Base-by-base conservation (phyloP, 1,140 invertebrate species). In the Musca vetustissima region DNA sequence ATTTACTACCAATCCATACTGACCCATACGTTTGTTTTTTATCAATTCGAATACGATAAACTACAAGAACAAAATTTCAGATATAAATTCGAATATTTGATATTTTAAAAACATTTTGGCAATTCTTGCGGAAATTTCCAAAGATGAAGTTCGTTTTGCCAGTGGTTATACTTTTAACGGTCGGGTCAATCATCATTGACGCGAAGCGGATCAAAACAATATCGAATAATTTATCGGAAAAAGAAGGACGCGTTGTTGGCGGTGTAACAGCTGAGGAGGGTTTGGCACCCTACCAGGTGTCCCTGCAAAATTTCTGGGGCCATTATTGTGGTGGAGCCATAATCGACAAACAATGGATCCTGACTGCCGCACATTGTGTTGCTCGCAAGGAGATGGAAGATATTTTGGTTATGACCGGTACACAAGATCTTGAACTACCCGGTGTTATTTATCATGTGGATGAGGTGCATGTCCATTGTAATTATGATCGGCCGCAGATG, bases 241-340 rank as follows among this genome's bases (percentile, higher is more conserved):
- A 28, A 13, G 36, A 15, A 6, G 48, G 25, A 19, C 71, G 81
- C 1, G 70, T 85, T 14, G 70, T 85, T 28, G 84, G 84, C 2
- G 84, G 84, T n/a, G 21, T 66, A 2, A 75, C 73, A 17, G 84
- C 83, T 1, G 64, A 74, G 2, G 75, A 78, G 6, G 82, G 83
- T 7, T 73, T 73, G 4, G 82, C 76, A 25, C 81, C 83, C 1
- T 84, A 82, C 71, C 81, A 83, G 50, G 72, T 83, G 2, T 84
- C 83, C 2, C 48, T 83, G 17, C 76, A 80, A 65, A 55, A 24
- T 9, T 53, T 53, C 24, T n/a, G 66, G 6, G 47, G 68, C 48
- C 83, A 84, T 71, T 70, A 73, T 36, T 84, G 83, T 64, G 83
- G 83, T 9, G 83, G 83, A 15, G 80, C 82, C 8, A 81, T 84